These are phyloP conservation scores for Hephaestus fuliginosus DNA, from an alignment of 2,797 vertebrate species.

Conservation along the genomic window DNA sequence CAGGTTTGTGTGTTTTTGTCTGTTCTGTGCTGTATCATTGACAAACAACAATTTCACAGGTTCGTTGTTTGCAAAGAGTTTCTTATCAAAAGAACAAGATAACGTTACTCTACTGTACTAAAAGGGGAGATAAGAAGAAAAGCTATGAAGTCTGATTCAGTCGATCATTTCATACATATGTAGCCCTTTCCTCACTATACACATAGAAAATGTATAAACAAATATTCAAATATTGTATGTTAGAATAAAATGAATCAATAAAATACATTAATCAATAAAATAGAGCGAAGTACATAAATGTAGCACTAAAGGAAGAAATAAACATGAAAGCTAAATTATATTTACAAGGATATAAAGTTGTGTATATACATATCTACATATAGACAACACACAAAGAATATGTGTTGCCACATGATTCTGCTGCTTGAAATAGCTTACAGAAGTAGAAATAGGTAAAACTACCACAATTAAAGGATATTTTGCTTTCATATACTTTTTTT, in stretches of 20 bases:
- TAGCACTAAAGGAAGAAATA: not conserved
- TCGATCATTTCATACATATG: too few species aligned
- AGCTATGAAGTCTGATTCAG: not conserved
- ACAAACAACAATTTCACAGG: not conserved
- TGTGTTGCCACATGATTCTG: not conserved
- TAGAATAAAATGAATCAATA: not conserved
- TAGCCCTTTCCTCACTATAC: not conserved
- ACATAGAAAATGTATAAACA: not conserved
- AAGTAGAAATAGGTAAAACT: not conserved
- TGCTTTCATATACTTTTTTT: not conserved
- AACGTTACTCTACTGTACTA: not conserved
- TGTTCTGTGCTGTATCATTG: too few species aligned
- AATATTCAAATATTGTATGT: not conserved
- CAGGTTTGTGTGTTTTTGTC: not conserved
- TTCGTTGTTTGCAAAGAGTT: not conserved
- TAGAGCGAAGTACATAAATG: not conserved
- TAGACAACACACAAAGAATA: not conserved
- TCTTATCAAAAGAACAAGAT: not conserved
- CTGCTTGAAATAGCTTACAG: not conserved
- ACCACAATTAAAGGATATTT: not conserved
- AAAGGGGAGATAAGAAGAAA: not conserved
- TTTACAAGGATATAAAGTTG: not conserved
- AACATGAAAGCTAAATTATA: not conserved
- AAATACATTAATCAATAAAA: not conserved
- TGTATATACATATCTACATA: not conserved